Evolutionary conservation across 2,888 invertebrate genomes (phyloP).

Genomic region (Antheraea yamamai): DNA sequence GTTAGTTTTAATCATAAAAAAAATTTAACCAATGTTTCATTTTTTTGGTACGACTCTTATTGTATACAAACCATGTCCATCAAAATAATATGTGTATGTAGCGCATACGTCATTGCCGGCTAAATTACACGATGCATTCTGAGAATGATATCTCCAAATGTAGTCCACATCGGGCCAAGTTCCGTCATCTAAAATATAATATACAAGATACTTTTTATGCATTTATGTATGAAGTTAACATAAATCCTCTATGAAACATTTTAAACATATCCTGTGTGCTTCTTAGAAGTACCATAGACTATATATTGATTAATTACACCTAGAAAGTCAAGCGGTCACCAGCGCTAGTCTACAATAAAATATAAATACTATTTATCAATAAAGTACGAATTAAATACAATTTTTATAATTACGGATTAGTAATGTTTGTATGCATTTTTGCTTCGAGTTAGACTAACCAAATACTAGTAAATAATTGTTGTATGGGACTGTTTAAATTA

Average conservation of each 20-base stretch:
- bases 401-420: not conserved
- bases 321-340: too few species aligned
- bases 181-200: conserved; percentile 79
- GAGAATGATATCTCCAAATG: conserved; percentile 80
- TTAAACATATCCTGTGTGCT: too few species aligned
- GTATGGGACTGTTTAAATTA: too few species aligned
- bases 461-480: not conserved
- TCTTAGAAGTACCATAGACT: too few species aligned
- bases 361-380: too few species aligned
- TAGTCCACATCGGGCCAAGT: conserved; percentile 83
- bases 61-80: conserved; percentile 79
- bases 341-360: too few species aligned
- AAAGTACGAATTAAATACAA: not conserved
- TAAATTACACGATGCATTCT: conserved; percentile 80
- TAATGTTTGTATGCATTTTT: too few species aligned
- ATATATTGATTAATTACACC: too few species aligned
- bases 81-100: conserved; percentile 83
- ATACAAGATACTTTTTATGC: too few species aligned
- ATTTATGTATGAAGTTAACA: too few species aligned
- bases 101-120: conserved; percentile 84
- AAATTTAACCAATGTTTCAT: not conserved
- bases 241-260: too few species aligned
- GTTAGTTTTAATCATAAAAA: not conserved
- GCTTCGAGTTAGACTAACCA: not conserved
- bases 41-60: not conserved